These are phyloP conservation scores for Willowsia nigromaculata DNA, from an alignment of 2,888 invertebrate genomes.

Conservation along the genomic window DNA sequence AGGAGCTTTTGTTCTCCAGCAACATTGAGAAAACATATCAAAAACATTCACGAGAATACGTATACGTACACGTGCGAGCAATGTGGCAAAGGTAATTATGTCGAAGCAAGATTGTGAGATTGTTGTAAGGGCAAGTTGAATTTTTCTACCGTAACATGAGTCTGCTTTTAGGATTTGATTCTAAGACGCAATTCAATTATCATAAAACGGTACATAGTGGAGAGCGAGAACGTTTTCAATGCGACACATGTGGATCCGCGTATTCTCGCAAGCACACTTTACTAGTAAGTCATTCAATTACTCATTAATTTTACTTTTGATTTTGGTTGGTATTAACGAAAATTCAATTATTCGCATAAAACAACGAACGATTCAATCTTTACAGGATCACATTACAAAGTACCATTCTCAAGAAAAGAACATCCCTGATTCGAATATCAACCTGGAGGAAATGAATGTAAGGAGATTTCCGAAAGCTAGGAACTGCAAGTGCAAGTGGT, in stretches of 20 bases:
- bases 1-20: neutral
- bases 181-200: neutral
- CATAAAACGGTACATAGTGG: neutral
- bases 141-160: neutral
- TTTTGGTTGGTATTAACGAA: neutral
- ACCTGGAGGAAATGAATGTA: no score
- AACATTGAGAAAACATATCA: neutral
- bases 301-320: neutral
- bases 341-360: neutral
- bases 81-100: constrained; percentile 54
- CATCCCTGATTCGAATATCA: neutral
- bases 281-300: neutral
- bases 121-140: neutral
- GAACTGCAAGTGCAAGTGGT: constrained; percentile 23
- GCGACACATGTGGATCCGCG: constrained; percentile 33
- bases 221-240: constrained; percentile 15
- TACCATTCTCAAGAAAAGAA: neutral
- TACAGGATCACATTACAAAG: constrained; percentile 2
- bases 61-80: constrained; percentile 26
- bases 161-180: constrained; percentile 26
- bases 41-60: constrained; percentile 24
- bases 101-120: no score
- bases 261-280: constrained; percentile 25
- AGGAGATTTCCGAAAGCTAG: neutral
- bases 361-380: no score